phyloP scores from a whole-genome alignment of 2,113 vertebrate genomes.

The Odontesthes bonariensis region DNA sequence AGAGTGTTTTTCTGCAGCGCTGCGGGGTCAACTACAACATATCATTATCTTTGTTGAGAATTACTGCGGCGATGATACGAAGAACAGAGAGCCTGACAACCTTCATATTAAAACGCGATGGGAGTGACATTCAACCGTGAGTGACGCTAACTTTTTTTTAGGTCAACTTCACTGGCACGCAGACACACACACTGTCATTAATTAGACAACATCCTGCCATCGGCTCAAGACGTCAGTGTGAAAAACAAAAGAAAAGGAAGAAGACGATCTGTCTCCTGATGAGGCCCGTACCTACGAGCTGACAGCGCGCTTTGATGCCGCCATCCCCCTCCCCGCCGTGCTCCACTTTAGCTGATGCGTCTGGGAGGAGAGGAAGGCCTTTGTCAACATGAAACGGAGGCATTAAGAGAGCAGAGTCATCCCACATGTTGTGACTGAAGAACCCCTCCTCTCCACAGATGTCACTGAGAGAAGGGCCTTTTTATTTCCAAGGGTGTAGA shows the following conservation, averaged over 20 bases:
- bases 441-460: conserved; percentile 29
- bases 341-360: conserved; percentile 55
- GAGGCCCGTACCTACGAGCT: conserved; percentile 69
- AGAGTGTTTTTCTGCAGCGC: conserved; percentile 22
- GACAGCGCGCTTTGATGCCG: conserved; percentile 75
- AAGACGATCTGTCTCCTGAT: conserved; percentile 63
- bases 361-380: conserved; percentile 45
- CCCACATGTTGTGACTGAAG: conserved; percentile 62
- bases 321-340: conserved; percentile 29
- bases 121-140: conserved; percentile 53
- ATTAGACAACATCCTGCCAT: conserved; percentile 71
- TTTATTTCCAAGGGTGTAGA: conserved; percentile 16
- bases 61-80: not conserved
- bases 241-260: conserved; percentile 61
- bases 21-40: conserved; percentile 53
- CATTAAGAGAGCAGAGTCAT: conserved; percentile 60
- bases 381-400: conserved; percentile 68
- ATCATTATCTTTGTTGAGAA: conserved; percentile 34
- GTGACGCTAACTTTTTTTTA: conserved; percentile 65
- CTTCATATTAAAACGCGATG: conserved; percentile 45
- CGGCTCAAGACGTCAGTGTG: conserved; percentile 59
- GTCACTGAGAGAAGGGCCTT: conserved; percentile 37
- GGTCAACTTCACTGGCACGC: conserved; percentile 47
- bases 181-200: conserved; percentile 57
- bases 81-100: conserved; percentile 51